Conservation (phyloP, 2,797 vertebrate genomes). For the Tokudaia muenninki region DNA sequence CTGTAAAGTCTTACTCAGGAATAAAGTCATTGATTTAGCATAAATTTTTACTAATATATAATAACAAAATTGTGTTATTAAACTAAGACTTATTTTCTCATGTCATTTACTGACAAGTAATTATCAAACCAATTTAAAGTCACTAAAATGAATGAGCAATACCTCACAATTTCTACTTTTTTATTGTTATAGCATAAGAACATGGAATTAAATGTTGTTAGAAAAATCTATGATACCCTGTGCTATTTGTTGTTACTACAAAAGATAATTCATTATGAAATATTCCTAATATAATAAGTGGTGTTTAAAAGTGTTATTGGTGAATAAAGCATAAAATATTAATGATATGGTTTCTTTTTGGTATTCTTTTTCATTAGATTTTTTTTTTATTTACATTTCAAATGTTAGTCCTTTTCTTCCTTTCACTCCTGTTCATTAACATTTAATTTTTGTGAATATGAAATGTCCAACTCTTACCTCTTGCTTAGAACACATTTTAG, state of each 20-base stretch:
- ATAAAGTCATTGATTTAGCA: background rate
- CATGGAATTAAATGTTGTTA: background rate
- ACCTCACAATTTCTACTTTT: background rate
- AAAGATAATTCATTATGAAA: background rate
- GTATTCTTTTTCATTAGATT: no score
- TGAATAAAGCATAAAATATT: background rate
- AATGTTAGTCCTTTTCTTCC: no score
- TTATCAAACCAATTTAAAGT: background rate
- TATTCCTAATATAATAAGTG: no score
- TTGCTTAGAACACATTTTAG: background rate
- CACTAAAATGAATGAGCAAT: background rate
- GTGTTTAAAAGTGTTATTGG: background rate
- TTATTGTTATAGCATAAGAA: background rate
- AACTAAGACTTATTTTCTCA: background rate
- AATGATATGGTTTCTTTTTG: background rate
- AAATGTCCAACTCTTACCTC: background rate
- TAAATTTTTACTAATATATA: background rate
- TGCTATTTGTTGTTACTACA: background rate
- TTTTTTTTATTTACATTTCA: no score
- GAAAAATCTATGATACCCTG: background rate
- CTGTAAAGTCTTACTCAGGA: background rate
- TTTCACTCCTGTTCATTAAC: background rate
- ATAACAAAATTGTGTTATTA: background rate
- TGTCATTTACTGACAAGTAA: background rate
- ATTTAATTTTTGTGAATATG: background rate